Evolutionary conservation across 2,888 invertebrate genomes (phyloP).

Genomic region (Scrobipalpa atriplicella): DNA sequence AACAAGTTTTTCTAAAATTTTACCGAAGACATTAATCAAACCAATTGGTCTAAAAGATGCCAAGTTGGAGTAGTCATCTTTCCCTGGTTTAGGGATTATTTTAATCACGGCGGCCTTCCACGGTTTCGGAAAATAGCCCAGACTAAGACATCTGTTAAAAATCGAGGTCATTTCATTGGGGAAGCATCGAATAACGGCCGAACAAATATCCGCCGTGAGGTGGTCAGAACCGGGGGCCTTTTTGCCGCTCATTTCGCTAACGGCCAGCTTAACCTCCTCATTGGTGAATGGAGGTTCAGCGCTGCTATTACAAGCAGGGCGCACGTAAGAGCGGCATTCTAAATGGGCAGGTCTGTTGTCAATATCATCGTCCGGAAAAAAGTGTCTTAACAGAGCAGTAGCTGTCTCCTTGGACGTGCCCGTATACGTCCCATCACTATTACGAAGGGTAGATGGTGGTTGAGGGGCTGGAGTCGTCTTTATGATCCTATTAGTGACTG

Average conservation of each 20-base stretch:
- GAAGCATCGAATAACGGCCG: not conserved
- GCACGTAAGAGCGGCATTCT: slow-evolving; percentile 25
- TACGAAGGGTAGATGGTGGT: slow-evolving; percentile 35
- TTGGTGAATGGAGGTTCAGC: slow-evolving; percentile 34
- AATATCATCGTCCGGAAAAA: slow-evolving; percentile 36
- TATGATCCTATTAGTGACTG: slow-evolving; percentile 36
- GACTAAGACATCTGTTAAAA: slow-evolving; percentile 30
- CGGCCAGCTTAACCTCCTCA: slow-evolving; percentile 29
- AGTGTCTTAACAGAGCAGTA: slow-evolving; percentile 27
- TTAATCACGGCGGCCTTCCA: slow-evolving; percentile 37
- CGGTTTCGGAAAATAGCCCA: slow-evolving; percentile 28
- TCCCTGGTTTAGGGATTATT: slow-evolving; percentile 42
- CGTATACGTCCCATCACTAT: slow-evolving; percentile 30
- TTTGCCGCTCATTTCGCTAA: slow-evolving; percentile 33
- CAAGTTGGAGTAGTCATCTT: slow-evolving; percentile 30
- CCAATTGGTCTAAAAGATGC: slow-evolving; percentile 41
- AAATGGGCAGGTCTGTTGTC: slow-evolving; percentile 7
- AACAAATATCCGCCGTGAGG: slow-evolving; percentile 38
- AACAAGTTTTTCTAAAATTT: slow-evolving; percentile 36
- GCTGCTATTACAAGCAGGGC: slow-evolving; percentile 35
- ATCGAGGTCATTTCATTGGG: slow-evolving; percentile 10
- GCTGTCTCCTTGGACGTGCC: slow-evolving; percentile 31
- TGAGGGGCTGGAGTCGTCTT: slow-evolving; percentile 28
- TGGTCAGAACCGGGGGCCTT: slow-evolving; percentile 40
- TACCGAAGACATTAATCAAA: slow-evolving; percentile 38